Base-by-base conservation (phyloP, 2,888 invertebrate species). In the Xylophagus ater region DNA sequence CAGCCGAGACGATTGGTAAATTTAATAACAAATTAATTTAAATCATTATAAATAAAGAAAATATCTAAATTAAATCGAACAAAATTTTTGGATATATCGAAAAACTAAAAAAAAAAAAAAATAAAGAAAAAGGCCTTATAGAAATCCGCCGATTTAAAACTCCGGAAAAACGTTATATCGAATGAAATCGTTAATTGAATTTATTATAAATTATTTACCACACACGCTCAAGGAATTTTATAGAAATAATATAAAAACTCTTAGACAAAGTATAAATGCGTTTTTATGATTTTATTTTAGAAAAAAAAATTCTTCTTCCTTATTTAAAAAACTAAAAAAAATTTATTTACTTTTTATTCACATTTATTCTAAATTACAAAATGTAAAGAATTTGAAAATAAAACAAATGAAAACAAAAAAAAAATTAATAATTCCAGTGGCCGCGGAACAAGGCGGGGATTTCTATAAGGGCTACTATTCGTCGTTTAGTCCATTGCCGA, bases 1-100 rank as follows among this genome's bases (percentile, higher is more conserved):
- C 89, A 87, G 66, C 84, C 88, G 61, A 78, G 89, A 69, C 76
- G 90, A 72, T 74, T 86, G 83, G 90, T 90, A 78, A 65, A 54
- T 56, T 51, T n/a, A n/a, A n/a, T n/a, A n/a, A n/a, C n/a, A 55
- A 57, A 62, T 59, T 60, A 61, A 62, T 62, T 62, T 60, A 62
- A 62, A 61, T 62, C 62, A 62, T 60, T 62, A 62, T 59, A 57
- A 53, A 51, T 43, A 34, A 32, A 34, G 7, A 34, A 24, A 40
- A 35, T n/a, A n/a, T n/a, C n/a, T n/a, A n/a, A 8, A 25, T 3
- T 29, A 28, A 34, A 39, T 15, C 3, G 8, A 14, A 29, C 17
- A 14, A 37, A 29, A n/a, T n/a, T n/a, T n/a, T n/a, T n/a, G n/a
- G n/a, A 29, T 23, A 23, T 9, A 10, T 17, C n/a, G 25, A 20